Evolutionary conservation across 2,797 vertebrate genomes (phyloP).

Genomic region (Hoplostethus atlanticus): DNA sequence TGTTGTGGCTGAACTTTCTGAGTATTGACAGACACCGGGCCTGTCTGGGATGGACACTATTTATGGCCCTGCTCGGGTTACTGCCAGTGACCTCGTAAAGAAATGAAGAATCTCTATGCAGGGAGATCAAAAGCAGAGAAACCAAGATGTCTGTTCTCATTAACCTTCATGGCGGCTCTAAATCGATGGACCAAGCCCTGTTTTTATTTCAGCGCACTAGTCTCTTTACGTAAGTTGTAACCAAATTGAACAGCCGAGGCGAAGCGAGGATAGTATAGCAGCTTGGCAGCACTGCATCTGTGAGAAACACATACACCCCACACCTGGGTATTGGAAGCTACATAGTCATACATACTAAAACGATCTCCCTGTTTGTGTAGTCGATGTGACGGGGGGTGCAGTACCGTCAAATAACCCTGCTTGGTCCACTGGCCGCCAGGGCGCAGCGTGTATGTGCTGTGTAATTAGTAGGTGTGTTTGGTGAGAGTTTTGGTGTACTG

Average conservation of each 20-base stretch:
- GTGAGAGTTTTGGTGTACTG: conserved; percentile 34
- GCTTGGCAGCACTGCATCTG: not conserved
- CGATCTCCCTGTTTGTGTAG: not conserved
- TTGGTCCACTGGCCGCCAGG: conserved; percentile 23
- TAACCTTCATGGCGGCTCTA: conserved; percentile 66
- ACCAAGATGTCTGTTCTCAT: conserved; percentile 74
- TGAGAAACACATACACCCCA: not conserved
- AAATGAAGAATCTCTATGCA: conserved; percentile 72
- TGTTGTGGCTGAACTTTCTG: conserved; percentile 77
- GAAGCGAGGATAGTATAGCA: not conserved
- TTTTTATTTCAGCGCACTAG: conserved; percentile 21
- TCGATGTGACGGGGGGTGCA: not conserved
- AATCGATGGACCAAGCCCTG: conserved; percentile 60
- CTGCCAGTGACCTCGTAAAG: conserved; percentile 78
- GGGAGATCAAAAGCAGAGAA: conserved; percentile 66
- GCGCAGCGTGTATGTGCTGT: conserved; percentile 22
- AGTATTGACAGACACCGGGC: conserved; percentile 77
- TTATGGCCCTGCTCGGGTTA: conserved; percentile 81
- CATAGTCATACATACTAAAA: not conserved
- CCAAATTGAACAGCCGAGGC: conserved; percentile 3
- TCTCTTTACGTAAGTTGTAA: conserved; percentile 11
- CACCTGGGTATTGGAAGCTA: not conserved
- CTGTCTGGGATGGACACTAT: conserved; percentile 79
- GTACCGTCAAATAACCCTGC: not conserved
- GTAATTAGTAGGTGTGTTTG: conserved; percentile 47